Evolutionary conservation across 2,888 invertebrate genomes (phyloP).

Genomic region (Candidula unifasciata): DNA sequence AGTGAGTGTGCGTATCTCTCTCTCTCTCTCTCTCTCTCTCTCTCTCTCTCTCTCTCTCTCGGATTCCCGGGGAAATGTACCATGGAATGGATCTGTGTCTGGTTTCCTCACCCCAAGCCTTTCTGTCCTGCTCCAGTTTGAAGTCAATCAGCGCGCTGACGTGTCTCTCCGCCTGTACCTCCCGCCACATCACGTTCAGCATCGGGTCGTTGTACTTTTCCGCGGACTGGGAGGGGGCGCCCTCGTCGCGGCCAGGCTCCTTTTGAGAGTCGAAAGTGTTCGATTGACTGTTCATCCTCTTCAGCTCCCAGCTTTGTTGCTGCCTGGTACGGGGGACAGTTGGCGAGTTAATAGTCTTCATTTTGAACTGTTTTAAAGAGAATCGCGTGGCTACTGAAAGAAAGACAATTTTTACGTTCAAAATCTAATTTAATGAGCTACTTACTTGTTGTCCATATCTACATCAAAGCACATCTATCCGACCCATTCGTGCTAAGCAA

Average conservation of each 20-base stretch:
- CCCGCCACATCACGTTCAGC: conserved; percentile 27
- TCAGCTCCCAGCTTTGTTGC: conserved; percentile 1
- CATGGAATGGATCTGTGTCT: no score
- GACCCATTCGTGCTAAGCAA: no score
- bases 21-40: no score
- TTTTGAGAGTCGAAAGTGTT: not conserved
- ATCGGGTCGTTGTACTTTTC: conserved; percentile 35
- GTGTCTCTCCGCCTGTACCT: conserved; percentile 14
- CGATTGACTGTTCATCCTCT: not conserved
- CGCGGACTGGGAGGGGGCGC: not conserved
- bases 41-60: no score
- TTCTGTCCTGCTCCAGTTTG: conserved; percentile 26
- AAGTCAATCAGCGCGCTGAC: not conserved
- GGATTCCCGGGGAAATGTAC: no score
- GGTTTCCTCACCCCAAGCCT: conserved; percentile 28
- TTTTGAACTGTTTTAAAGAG: not conserved
- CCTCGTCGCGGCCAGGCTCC: no score
- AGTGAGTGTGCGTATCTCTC: no score
- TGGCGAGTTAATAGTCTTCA: not conserved
- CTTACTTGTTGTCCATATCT: no score
- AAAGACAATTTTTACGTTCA: no score
- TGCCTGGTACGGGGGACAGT: not conserved
- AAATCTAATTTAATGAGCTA: no score
- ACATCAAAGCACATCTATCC: no score
- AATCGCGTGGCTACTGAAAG: not conserved